Evolutionary conservation across 2,797 vertebrate genomes (phyloP), one percentile per base, ranked within the genome.

Genomic region (Melanogrammus aeglefinus): DNA sequence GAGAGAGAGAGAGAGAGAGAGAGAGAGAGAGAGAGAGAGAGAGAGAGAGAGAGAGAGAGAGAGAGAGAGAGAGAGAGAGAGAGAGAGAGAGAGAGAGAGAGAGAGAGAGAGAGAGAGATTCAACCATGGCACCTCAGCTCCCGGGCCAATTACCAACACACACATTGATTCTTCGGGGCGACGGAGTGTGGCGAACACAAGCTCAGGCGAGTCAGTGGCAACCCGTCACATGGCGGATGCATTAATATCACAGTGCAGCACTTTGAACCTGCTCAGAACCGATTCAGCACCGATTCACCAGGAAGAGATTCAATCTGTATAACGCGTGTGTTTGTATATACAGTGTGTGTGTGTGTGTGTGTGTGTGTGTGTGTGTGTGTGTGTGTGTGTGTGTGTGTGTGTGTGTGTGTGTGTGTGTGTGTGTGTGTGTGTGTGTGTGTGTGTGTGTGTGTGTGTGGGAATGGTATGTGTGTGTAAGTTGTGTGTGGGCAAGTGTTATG

Each of bases 81-180:
- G 70, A 78, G 70, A 85, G 41, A 73, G 81, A n/a, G 79, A 57
- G 51, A n/a, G 51, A 63, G 51, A 38, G 75, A 7, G 35, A 66
- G 27, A 51, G 74, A 71, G 63, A 69, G 27, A 82, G 47, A 76
- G 78, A 83, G 81, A 84, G 51, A 44, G 77, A 82, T 41, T 41
- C 39, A 87, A 87, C 80, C 80, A 77, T 72, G 74, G 78, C 84
- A 84, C 86, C 81, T 79, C 79, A 12, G 80, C 79, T 87, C 89
- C 86, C 85, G n/a, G 63, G 44, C 85, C 85, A 92, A 91, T 92
- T 90, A 91, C 86, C 82, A 86, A 87, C 84, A 83, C 83, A 86
- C 86, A 88, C 85, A 87, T 81, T 77, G 86, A 91, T 89, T 91
- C 88, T 84, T 5, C 1, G 82, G 83, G 84, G 83, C 74, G 75